phyloP scores from a whole-genome alignment of 2,888 invertebrate species.

The Linyphia triangularis region DNA sequence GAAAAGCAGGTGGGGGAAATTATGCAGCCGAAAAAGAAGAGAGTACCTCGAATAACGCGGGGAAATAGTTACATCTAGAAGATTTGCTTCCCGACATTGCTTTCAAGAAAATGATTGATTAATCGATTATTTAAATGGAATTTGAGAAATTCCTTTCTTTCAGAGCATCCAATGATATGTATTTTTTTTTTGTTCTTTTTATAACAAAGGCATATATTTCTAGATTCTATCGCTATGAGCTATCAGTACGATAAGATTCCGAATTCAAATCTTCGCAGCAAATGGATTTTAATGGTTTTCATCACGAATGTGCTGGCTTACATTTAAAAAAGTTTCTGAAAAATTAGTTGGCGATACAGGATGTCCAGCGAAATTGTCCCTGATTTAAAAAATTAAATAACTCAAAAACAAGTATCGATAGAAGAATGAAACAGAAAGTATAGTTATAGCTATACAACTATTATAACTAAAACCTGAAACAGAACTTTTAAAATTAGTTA shows the following conservation, averaged over 20 bases:
- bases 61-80: slow-evolving; percentile 11
- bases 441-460: too few species aligned
- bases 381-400: too few species aligned
- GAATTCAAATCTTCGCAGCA: background rate
- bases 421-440: too few species aligned
- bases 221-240: background rate
- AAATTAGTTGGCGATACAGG: too few species aligned
- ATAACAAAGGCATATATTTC: too few species aligned
- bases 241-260: background rate
- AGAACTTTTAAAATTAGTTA: too few species aligned
- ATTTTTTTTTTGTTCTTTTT: background rate
- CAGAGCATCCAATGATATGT: background rate
- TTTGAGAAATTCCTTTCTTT: slow-evolving; percentile 11
- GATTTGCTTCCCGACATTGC: slow-evolving; percentile 41
- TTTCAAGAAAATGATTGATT: slow-evolving; percentile 51
- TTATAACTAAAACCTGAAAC: too few species aligned
- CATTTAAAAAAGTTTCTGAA: too few species aligned
- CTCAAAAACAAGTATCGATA: too few species aligned
- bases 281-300: background rate
- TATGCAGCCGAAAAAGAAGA: slow-evolving; percentile 31
- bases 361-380: too few species aligned
- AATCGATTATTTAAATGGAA: slow-evolving; percentile 62
- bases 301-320: too few species aligned
- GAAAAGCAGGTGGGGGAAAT: slow-evolving; percentile 14
- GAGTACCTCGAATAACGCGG: background rate